These are phyloP conservation scores for Oreocharis arfaki DNA, from an alignment of 2,113 vertebrate genomes.

Conservation along the genomic window DNA sequence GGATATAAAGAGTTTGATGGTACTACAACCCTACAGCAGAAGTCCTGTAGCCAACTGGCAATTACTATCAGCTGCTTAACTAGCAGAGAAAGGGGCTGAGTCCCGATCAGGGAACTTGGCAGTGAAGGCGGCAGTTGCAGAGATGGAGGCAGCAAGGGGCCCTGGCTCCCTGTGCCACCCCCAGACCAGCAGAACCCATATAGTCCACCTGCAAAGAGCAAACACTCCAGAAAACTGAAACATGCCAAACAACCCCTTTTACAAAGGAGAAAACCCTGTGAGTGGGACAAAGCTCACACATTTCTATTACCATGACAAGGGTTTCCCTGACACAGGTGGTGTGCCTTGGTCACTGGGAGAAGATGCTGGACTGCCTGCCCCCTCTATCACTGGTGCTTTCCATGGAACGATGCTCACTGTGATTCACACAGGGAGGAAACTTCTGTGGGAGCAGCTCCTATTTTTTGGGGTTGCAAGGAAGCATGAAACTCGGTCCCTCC, in stretches of 20 bases:
- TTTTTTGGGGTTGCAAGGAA: background rate
- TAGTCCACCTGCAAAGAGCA: background rate
- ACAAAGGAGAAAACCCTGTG: rapidly evolving
- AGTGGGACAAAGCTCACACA: background rate
- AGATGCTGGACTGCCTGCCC: background rate
- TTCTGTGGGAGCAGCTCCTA: background rate
- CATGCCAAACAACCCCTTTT: rapidly evolving
- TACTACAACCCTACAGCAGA: background rate
- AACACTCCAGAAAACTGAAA: background rate
- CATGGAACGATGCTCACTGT: rapidly evolving
- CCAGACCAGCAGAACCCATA: background rate
- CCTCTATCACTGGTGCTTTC: background rate
- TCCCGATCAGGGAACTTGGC: background rate
- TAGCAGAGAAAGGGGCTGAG: rapidly evolving
- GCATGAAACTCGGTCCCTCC: rapidly evolving
- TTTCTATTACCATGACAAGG: background rate
- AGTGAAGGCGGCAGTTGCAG: background rate
- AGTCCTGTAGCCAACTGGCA: background rate
- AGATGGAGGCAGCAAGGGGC: background rate
- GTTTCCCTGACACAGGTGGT: rapidly evolving
- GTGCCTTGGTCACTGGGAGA: background rate
- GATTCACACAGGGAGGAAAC: background rate
- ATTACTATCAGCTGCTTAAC: background rate
- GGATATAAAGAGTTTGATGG: rapidly evolving
- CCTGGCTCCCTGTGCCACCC: background rate